Evolutionary conservation across 2,113 vertebrate genomes (phyloP).

Genomic region (Sphaerodactylus townsendi): DNA sequence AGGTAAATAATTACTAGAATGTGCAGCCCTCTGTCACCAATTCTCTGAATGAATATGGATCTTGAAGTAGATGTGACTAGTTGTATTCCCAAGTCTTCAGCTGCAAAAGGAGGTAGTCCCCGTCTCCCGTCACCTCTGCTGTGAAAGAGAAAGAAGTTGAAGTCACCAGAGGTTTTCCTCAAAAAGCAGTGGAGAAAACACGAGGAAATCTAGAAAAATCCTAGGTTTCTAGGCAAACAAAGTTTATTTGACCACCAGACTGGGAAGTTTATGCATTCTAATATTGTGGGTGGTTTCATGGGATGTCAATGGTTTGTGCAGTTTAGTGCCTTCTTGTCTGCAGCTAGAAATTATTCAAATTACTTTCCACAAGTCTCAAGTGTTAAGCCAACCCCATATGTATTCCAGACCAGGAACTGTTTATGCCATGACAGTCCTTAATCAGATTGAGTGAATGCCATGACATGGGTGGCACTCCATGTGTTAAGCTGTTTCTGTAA

Average conservation of each 20-base stretch:
- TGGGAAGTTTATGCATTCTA: not conserved
- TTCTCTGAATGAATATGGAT: not conserved
- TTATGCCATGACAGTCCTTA: not conserved
- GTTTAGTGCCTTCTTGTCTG: not conserved
- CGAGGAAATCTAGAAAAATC: not conserved
- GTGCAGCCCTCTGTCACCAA: not conserved
- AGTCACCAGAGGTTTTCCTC: accelerated
- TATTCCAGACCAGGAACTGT: not conserved
- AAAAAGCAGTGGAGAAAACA: not conserved
- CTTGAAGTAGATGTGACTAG: not conserved
- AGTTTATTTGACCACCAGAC: not conserved
- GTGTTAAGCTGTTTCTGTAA: not conserved
- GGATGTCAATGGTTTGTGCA: too few relatives aligned
- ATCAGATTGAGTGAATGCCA: not conserved
- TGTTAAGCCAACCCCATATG: too few relatives aligned
- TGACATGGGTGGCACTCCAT: not conserved
- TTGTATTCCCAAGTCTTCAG: accelerated
- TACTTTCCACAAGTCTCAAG: too few relatives aligned
- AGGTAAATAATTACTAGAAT: not conserved
- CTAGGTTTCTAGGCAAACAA: too few relatives aligned
- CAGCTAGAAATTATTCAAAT: not conserved
- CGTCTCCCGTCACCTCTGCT: not conserved
- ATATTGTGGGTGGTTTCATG: too few relatives aligned
- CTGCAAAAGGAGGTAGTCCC: not conserved
- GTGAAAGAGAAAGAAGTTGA: constrained; percentile 7